Evolutionary conservation across 2,113 vertebrate genomes (phyloP).

Genomic region (Tursiops truncatus): DNA sequence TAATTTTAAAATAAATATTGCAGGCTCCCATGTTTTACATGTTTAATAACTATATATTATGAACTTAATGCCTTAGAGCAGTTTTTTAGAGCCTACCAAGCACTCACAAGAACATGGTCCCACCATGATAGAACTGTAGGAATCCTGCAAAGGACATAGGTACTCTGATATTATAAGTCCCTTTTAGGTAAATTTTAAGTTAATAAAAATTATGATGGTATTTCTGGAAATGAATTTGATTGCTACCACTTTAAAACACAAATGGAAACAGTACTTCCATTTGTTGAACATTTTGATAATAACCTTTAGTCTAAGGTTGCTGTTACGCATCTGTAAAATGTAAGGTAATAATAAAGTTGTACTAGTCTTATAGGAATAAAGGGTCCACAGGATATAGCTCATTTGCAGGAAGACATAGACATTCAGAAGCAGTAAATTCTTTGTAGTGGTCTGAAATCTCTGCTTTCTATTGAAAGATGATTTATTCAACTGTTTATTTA

Average conservation of each 20-base stretch:
- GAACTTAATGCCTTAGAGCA: neutral
- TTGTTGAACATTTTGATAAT: neutral
- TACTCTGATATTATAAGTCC: neutral
- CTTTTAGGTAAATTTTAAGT: neutral
- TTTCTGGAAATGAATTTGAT: conserved; percentile 5
- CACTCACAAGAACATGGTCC: neutral
- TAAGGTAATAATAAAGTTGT: neutral
- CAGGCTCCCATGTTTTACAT: neutral
- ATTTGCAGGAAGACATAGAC: neutral
- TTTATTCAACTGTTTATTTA: neutral
- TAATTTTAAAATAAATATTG: conserved; percentile 18
- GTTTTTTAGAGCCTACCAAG: neutral
- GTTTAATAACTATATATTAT: neutral
- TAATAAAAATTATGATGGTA: neutral
- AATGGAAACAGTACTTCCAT: neutral
- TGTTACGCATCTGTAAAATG: neutral
- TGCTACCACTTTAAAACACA: neutral
- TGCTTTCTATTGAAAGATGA: neutral
- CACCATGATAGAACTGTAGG: neutral
- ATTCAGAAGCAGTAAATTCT: neutral
- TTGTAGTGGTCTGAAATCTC: neutral
- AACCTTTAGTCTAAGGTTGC: neutral
- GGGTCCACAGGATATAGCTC: neutral
- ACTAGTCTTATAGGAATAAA: neutral
- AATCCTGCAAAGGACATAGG: neutral